Base-by-base conservation (phyloP, 1,140 invertebrate genomes). In the Drosophila insularis region DNA sequence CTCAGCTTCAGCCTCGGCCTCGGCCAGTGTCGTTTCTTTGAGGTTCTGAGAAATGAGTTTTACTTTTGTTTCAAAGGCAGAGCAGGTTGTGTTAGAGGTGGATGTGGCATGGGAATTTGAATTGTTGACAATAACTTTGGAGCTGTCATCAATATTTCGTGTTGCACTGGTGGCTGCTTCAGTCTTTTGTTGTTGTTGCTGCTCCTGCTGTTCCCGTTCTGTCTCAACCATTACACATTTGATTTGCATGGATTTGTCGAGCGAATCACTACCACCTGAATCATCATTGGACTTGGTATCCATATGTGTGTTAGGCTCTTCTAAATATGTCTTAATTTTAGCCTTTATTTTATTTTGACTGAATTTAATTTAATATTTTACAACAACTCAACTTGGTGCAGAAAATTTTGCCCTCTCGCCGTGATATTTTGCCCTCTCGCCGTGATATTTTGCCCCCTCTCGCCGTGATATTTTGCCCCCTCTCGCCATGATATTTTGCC, bases 221-320 rank as follows among this genome's bases (percentile, higher is more conserved):
- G 82, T 80, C 63, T 90, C 89, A 13, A 81, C 89, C 78, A 90
- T 90, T 53, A 90, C 89, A 58, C 89, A 90, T 67, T 90, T 90
- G 17, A 80, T 74, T 70, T 90, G 89, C 85, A 90, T 86, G 35
- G 89, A 90, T 78, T 89, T 90, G 67, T 90, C 89, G 66, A 90
- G 79, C 67, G 89, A 89, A 40, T 87, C 82, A 35, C 82, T 87
- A 68, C 82, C 82, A 73, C 75, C 82, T 17, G 82, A 87, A 67
- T 90, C 89, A 73, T 89, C 85, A 54, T 86, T 85, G 69, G 85
- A 89, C 70, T 89, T 89, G 37, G 80, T 76, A 89, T 89, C 85
- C 85, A 89, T 89, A 71, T 69, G 71, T 68, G 65, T 53, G 27
- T 17, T 14, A 19, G 13, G 64, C 14, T 31, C 27, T 40, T 50